Conservation (phyloP, 2,888 invertebrate genomes). For the Terebella lapidaria region DNA sequence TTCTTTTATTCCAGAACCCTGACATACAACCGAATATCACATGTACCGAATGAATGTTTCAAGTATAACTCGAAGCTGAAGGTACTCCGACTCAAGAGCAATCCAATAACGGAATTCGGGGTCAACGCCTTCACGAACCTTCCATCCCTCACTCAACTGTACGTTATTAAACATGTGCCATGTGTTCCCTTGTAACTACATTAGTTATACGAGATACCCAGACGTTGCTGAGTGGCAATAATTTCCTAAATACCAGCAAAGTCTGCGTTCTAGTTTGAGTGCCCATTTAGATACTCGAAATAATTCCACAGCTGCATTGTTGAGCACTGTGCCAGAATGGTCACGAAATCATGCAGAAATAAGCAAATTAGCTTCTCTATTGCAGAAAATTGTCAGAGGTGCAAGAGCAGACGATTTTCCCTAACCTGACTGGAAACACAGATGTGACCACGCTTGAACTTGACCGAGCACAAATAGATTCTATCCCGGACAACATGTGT, state of each 20-base stretch:
- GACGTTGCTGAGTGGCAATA: too few relatives aligned
- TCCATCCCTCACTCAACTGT: constrained; percentile 74
- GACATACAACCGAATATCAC: constrained; percentile 75
- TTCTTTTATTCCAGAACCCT: constrained; percentile 59
- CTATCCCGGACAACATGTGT: constrained; percentile 73
- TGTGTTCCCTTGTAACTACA: too few relatives aligned
- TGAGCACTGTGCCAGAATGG: too few relatives aligned
- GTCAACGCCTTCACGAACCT: constrained; percentile 70
- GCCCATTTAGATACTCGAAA: too few relatives aligned
- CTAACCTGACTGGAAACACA: constrained; percentile 73
- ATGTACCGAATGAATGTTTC: constrained; percentile 68
- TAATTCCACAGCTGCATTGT: too few relatives aligned
- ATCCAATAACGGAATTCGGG: constrained; percentile 71
- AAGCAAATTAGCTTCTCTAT: too few relatives aligned
- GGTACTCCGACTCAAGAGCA: constrained; percentile 76
- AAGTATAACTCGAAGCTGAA: constrained; percentile 66
- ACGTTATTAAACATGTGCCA: constrained; percentile 58
- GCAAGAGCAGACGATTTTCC: constrained; percentile 72
- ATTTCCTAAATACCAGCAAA: too few relatives aligned
- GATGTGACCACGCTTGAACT: constrained; percentile 75
- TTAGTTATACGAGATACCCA: too few relatives aligned
- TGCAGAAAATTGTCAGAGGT: constrained; percentile 80
- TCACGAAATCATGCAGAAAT: too few relatives aligned
- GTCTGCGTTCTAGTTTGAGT: too few relatives aligned
- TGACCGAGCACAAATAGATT: constrained; percentile 73